Conservation (phyloP, 2,888 invertebrate genomes). For the Pterobdella sp. region DNA sequence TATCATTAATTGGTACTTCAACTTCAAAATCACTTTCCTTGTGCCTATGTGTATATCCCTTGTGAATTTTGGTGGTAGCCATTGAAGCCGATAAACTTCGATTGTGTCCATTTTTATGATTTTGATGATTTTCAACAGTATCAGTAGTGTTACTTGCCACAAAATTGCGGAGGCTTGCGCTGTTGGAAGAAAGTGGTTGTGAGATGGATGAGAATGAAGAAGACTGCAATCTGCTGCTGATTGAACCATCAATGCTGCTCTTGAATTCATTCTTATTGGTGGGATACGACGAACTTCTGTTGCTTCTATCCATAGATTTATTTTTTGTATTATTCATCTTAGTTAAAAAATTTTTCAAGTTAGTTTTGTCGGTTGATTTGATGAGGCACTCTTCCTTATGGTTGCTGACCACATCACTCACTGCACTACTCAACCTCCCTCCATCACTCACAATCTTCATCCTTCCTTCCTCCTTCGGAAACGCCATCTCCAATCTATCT, state of each 20-base stretch:
- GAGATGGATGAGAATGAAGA: background rate
- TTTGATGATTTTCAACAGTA: background rate
- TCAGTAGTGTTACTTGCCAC: background rate
- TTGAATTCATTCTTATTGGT: background rate
- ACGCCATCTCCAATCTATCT: background rate
- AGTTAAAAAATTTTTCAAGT: too few species aligned
- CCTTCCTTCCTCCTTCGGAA: background rate
- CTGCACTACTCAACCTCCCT: background rate
- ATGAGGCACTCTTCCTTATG: too few species aligned
- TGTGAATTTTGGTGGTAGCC: background rate
- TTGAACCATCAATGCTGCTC: background rate
- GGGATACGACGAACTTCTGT: too few species aligned
- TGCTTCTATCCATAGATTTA: background rate
- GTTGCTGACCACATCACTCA: background rate
- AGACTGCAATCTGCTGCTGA: background rate
- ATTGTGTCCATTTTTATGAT: background rate
- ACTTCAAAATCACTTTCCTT: background rate
- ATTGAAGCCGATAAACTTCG: background rate
- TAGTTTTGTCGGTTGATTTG: too few species aligned
- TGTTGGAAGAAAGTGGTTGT: background rate
- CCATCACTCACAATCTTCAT: background rate
- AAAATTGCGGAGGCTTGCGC: background rate
- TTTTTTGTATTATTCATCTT: background rate
- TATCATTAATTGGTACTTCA: background rate
- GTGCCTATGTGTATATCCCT: background rate